These are phyloP conservation scores for Drosophila malerkotliana DNA, from an alignment of 1,140 invertebrate genomes.

Conservation along the genomic window DNA sequence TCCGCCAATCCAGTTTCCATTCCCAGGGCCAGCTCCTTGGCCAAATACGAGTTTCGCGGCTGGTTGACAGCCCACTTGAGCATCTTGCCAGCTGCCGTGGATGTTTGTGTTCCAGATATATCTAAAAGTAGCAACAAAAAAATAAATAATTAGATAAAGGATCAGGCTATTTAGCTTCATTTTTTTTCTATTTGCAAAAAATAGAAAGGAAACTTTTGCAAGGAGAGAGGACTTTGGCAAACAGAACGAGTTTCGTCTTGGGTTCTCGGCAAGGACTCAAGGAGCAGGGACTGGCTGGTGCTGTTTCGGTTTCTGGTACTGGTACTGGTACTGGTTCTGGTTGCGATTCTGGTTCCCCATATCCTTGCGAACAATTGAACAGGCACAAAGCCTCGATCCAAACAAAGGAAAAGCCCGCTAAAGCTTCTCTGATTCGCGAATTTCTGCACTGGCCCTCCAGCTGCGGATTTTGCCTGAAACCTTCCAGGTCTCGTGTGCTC, in stretches of 20 bases:
- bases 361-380: constrained; percentile 43
- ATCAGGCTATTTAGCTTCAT: constrained; percentile 42
- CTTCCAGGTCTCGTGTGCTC: constrained; percentile 1
- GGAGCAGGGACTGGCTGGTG: constrained; percentile 8
- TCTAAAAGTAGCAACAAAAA: constrained; percentile 24
- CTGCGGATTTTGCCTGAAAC: constrained; percentile 14
- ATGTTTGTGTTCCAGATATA: constrained; percentile 2
- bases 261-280: constrained; percentile 32
- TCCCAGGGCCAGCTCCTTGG: constrained; percentile 27
- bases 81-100: constrained; percentile 68
- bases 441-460: constrained; percentile 26
- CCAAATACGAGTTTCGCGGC: constrained; percentile 71
- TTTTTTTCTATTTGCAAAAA: constrained; percentile 16
- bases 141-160: background rate
- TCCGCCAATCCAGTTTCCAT: constrained; percentile 10
- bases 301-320: constrained; percentile 5
- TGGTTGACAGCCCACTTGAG: constrained; percentile 82
- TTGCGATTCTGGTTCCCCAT: constrained; percentile 6
- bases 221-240: too few species aligned
- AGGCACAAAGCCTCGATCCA: constrained; percentile 21
- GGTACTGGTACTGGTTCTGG: constrained; percentile 7
- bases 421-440: constrained; percentile 19
- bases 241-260: constrained; percentile 30
- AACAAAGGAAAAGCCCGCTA: constrained; percentile 51
- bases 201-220: background rate